Evolutionary conservation across 2,113 vertebrate species (phyloP), one percentile per base, ranked within the genome.

Genomic region (Hirundichthys speculiger): DNA sequence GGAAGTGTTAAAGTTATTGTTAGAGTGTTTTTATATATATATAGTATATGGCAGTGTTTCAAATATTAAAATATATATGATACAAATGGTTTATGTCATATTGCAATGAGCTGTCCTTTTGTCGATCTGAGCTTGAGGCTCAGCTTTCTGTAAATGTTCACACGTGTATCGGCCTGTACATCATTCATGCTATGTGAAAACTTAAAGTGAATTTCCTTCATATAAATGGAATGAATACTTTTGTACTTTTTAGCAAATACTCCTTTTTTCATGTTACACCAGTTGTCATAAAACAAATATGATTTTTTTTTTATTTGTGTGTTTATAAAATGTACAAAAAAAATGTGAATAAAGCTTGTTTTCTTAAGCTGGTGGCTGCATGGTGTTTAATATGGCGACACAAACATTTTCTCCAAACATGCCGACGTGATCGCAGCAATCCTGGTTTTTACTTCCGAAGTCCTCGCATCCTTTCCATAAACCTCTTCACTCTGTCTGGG

Each of bases 381-480:
- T 13, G 13, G 61, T 30, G 9, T 82, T 81, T 20, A 51, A 49
- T 68, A 14, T 53, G 1, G 5, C 18, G 15, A 12, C 6, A 30
- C 19, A 27, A 15, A 20, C 38, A 49, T 21, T 5, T n/a, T 14
- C 1, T n/a, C n/a, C n/a, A n/a, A n/a, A n/a, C n/a, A n/a, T n/a
- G n/a, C 13, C 19, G 14, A 1, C 2, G 1, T 22, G 43, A 48
- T 12, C 4, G 30, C 11, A 40, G 6, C 21, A 52, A 49, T 19
- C 2, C 5, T 4, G 20, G 13, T 8, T 47, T 11, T 93, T 74
- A 93, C 56, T 80, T 66, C 63, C 89, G 85, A 18, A 95, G 86
- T 55, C 83, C 59, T 19, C 58, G 57, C 15, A 94, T 88, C 61
- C 91, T 92, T 2, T 75, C 89, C 94, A 96, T 94, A 69, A 96